phyloP scores from a whole-genome alignment of 2,113 vertebrate species.

The Passerina amoena region DNA sequence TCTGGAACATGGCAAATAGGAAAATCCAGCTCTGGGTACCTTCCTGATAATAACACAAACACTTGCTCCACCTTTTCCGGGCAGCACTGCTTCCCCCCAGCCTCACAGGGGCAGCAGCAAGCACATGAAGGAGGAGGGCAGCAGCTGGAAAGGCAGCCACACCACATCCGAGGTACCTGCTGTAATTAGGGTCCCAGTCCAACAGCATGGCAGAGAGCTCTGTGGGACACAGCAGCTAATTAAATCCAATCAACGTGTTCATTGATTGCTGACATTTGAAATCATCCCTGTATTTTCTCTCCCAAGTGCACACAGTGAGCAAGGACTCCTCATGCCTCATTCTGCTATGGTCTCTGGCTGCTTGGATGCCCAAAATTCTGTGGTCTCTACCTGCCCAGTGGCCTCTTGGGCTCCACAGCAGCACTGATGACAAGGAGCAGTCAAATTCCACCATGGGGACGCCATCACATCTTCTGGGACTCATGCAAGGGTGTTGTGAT shows the following conservation, averaged over 20 bases:
- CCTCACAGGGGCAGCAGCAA: not conserved
- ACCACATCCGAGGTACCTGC: accelerated
- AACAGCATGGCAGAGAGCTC: accelerated
- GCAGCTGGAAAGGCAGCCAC: not conserved
- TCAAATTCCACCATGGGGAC: not conserved
- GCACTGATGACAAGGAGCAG: not conserved
- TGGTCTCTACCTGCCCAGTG: not conserved
- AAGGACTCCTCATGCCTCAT: not conserved
- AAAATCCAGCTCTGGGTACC: not conserved
- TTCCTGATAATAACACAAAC: not conserved
- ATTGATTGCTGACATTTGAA: accelerated
- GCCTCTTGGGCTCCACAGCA: not conserved
- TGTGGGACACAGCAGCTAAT: not conserved
- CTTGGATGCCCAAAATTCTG: not conserved
- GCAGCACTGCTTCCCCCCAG: not conserved
- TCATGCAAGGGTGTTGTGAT: not conserved
- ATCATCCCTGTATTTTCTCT: not conserved
- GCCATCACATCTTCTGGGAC: not conserved
- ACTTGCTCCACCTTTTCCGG: accelerated
- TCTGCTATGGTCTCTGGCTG: not conserved
- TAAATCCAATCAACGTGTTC: not conserved
- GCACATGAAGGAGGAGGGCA: accelerated
- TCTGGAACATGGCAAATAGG: not conserved
- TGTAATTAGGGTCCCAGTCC: not conserved
- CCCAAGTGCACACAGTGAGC: not conserved